Percentiles rank a stretch among this genome's conserved stretches.
phyloP scores from a whole-genome alignment of 2,888 invertebrate genomes.

The Schrankia costaestrigalis region DNA sequence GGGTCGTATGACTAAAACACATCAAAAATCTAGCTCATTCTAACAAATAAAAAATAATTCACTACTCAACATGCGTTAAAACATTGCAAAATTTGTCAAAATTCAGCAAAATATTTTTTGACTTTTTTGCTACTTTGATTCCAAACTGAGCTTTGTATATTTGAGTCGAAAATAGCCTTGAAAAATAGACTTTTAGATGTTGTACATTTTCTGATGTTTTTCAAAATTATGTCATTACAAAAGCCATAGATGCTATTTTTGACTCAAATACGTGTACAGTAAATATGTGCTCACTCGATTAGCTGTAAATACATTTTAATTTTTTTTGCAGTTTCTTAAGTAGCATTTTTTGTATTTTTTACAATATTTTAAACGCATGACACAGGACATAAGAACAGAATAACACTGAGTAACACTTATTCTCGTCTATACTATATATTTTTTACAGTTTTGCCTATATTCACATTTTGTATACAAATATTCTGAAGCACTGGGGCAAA shows the following conservation, averaged over 20 bases:
- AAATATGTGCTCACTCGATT: too few species aligned
- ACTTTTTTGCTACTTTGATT: conserved; percentile 19
- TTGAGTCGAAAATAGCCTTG: too few species aligned
- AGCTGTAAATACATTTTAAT: too few species aligned
- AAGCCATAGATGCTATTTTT: too few species aligned
- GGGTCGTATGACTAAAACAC: conserved; percentile 63
- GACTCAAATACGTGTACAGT: too few species aligned
- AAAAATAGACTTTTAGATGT: too few species aligned
- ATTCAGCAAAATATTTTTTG: background rate
- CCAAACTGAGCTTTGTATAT: too few species aligned
- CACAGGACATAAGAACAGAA: conserved; percentile 46
- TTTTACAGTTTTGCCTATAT: conserved; percentile 52
- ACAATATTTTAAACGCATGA: conserved; percentile 26
- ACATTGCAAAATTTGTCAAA: conserved; percentile 16
- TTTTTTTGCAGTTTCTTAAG: background rate
- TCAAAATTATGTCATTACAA: too few species aligned
- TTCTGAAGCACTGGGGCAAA: conserved; percentile 11
- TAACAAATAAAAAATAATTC: conserved; percentile 48
- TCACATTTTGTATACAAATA: conserved; percentile 30
- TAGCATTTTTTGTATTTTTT: conserved; percentile 5
- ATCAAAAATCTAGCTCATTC: conserved; percentile 71
- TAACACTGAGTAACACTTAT: conserved; percentile 43
- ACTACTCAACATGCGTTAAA: conserved; percentile 26
- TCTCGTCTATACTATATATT: conserved; percentile 51
- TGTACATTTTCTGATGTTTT: too few species aligned